phyloP scores from a whole-genome alignment of 2,113 vertebrate genomes.

The Pelusios castaneus region DNA sequence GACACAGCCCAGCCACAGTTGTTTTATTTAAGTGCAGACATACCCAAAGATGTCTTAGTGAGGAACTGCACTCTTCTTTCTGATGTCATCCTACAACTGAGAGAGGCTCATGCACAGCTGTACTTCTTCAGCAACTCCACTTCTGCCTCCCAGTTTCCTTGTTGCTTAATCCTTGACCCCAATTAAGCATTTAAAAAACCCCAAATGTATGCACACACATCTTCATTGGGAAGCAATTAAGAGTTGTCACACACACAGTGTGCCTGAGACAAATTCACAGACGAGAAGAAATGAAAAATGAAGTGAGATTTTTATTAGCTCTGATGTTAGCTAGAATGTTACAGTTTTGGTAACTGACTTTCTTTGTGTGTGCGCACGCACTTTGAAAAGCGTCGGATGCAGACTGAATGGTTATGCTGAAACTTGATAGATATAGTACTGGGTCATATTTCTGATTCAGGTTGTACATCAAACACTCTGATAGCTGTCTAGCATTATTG shows the following conservation, averaged over 20 bases:
- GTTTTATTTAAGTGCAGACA: not conserved
- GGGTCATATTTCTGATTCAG: not conserved
- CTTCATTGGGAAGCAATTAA: not conserved
- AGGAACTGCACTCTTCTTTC: not conserved
- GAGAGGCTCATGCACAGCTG: not conserved
- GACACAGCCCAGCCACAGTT: not conserved
- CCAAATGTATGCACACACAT: not conserved
- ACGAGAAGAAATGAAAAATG: not conserved
- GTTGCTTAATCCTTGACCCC: conserved; percentile 19
- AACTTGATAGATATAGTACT: not conserved
- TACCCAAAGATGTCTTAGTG: not conserved
- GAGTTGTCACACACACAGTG: not conserved
- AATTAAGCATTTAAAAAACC: not conserved
- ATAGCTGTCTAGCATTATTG: accelerated
- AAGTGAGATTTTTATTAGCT: not conserved
- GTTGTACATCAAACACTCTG: not conserved
- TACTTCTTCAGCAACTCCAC: not conserved
- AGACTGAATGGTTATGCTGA: not conserved
- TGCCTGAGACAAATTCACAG: not conserved
- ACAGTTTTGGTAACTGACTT: not conserved
- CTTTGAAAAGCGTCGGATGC: not conserved
- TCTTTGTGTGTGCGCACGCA: no score
- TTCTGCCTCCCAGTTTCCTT: not conserved
- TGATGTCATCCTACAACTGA: not conserved
- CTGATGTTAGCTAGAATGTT: not conserved